phyloP scores from a whole-genome alignment of 2,888 invertebrate genomes.

The Ectropis crepuscularia region DNA sequence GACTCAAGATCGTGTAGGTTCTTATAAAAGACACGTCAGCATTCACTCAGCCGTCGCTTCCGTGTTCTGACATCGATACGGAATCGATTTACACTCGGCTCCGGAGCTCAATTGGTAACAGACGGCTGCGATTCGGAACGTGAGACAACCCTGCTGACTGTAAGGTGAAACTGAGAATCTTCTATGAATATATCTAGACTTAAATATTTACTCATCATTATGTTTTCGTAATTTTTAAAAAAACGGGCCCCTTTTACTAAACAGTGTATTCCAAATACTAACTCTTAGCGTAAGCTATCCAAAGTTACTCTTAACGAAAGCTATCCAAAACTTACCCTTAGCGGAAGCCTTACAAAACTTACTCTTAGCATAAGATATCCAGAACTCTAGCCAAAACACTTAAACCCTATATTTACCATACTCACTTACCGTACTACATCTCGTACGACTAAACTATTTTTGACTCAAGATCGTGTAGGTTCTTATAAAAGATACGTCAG shows the following conservation, averaged over 20 bases:
- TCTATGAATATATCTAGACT: not conserved
- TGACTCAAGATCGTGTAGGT: not conserved
- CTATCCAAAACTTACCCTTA: too few species aligned
- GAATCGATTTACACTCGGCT: slow-evolving; percentile 36
- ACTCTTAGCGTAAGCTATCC: too few species aligned
- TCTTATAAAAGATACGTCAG: slow-evolving; percentile 7
- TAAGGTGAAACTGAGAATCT: not conserved
- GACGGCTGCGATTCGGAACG: slow-evolving; percentile 20
- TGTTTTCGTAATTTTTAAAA: too few species aligned
- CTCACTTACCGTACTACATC: too few species aligned
- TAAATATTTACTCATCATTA: too few species aligned
- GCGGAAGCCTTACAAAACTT: too few species aligned
- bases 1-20: not conserved
- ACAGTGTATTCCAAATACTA: too few species aligned
- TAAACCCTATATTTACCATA: too few species aligned
- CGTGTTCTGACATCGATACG: slow-evolving; percentile 36
- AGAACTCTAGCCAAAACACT: too few species aligned
- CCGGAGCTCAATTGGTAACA: slow-evolving; percentile 25
- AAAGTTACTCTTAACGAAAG: too few species aligned
- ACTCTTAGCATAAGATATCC: too few species aligned
- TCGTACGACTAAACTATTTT: not conserved
- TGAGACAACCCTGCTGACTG: slow-evolving; percentile 12
- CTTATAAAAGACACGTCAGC: slow-evolving; percentile 12
- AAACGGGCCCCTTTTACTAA: too few species aligned
- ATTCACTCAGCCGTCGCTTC: slow-evolving; percentile 35